Conservation (phyloP, 2,888 invertebrate species). For the Mythimna vitellina region DNA sequence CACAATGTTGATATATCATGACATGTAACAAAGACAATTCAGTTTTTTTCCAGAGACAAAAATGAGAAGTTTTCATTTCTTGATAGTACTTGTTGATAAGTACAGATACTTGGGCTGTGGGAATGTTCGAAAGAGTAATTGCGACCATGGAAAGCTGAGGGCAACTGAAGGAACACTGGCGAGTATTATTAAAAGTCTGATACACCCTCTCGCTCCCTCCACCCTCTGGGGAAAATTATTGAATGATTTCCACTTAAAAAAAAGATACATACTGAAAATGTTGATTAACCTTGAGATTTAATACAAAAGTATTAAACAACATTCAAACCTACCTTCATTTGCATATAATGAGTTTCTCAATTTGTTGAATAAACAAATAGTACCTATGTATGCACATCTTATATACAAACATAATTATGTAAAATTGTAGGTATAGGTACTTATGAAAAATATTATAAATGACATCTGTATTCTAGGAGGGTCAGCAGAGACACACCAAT, state of each 20-base stretch:
- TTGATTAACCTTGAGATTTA: slow-evolving; percentile 39
- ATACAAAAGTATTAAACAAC: slow-evolving; percentile 36
- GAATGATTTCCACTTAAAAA: too few relatives aligned
- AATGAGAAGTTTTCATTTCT: slow-evolving; percentile 30
- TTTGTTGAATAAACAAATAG: slow-evolving; percentile 25
- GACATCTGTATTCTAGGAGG: slow-evolving; percentile 1
- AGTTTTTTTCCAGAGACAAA: slow-evolving; percentile 44
- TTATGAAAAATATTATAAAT: background rate
- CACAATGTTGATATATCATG: slow-evolving; percentile 44
- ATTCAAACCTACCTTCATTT: slow-evolving; percentile 49
- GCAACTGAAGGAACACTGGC: too few relatives aligned
- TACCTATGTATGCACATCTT: background rate
- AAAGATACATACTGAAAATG: background rate
- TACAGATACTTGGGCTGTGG: slow-evolving; percentile 18
- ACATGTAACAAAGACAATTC: slow-evolving; percentile 28
- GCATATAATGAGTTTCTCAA: slow-evolving; percentile 60
- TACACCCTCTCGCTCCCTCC: too few relatives aligned
- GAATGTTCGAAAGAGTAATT: too few relatives aligned
- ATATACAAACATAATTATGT: too few relatives aligned
- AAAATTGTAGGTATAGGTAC: background rate
- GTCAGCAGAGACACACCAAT: background rate
- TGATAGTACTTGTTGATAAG: slow-evolving; percentile 26
- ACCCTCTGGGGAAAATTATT: too few relatives aligned
- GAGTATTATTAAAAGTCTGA: too few relatives aligned
- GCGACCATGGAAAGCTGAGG: too few relatives aligned